phyloP scores from a whole-genome alignment of 2,888 invertebrate species.

The Polia nebulosa region DNA sequence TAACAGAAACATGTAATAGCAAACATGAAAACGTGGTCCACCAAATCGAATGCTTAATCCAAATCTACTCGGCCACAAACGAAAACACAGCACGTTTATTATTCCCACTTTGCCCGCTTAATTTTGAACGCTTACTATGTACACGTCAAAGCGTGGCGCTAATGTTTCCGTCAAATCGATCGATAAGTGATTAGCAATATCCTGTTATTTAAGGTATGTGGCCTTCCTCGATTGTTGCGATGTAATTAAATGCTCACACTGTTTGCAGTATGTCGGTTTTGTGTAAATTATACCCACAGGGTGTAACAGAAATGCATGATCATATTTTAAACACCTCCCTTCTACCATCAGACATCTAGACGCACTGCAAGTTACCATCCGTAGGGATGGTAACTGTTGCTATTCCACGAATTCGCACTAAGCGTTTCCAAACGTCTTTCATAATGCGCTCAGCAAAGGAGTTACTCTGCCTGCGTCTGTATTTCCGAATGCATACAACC shows the following conservation, averaged over 20 bases:
- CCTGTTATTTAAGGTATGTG: conserved; percentile 48
- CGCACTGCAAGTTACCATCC: too few species aligned
- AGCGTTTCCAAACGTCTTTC: too few species aligned
- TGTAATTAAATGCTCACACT: conserved; percentile 47
- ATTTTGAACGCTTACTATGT: conserved; percentile 37
- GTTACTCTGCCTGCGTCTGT: too few species aligned
- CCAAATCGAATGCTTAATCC: conserved; percentile 3
- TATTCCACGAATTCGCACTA: too few species aligned
- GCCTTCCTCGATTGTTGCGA: conserved; percentile 28
- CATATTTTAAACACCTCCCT: too few species aligned
- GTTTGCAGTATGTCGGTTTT: conserved; percentile 20
- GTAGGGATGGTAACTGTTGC: too few species aligned
- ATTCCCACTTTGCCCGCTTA: conserved; percentile 7
- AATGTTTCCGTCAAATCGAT: conserved; percentile 49
- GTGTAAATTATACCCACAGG: too few species aligned
- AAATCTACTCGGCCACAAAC: conserved; percentile 8
- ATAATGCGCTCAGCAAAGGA: too few species aligned
- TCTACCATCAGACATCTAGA: too few species aligned
- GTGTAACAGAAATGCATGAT: too few species aligned
- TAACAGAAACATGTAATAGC: background rate
- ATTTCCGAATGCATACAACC: too few species aligned
- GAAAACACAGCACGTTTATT: conserved; percentile 18
- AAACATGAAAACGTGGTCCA: background rate
- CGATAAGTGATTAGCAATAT: conserved; percentile 56
- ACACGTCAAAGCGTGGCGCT: conserved; percentile 26